phyloP scores from a whole-genome alignment of 1,140 invertebrate genomes.

The Pseudobourletiella spinata region DNA sequence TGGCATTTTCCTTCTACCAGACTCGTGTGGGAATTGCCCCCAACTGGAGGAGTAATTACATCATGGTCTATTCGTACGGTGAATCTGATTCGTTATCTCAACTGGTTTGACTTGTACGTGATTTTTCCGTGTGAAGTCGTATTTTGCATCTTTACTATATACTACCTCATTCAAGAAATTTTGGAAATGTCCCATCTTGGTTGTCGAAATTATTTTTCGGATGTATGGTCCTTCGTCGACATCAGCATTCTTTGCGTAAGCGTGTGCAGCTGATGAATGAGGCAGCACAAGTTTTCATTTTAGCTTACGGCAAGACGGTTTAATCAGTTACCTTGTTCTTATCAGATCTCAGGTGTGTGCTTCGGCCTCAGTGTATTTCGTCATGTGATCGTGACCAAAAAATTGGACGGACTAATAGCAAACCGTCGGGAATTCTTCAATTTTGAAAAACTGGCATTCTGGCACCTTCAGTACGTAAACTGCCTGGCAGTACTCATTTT shows the following conservation, averaged over 20 bases:
- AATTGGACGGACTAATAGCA: no score
- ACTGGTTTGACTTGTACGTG: slow-evolving; percentile 44
- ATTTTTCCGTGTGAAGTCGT: slow-evolving; percentile 53
- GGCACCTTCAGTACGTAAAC: slow-evolving; percentile 50
- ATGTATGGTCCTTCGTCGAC: slow-evolving; percentile 59
- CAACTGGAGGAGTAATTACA: slow-evolving; percentile 59
- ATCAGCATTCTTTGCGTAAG: slow-evolving; percentile 50
- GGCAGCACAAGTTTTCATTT: no score
- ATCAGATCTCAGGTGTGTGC: no score
- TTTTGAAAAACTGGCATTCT: slow-evolving; percentile 41
- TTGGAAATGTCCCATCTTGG: slow-evolving; percentile 52
- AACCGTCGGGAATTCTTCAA: slow-evolving; percentile 44
- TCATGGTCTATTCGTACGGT: slow-evolving; percentile 50
- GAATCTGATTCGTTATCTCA: slow-evolving; percentile 53
- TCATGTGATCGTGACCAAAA: no score
- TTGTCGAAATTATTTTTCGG: slow-evolving; percentile 48
- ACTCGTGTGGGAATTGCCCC: slow-evolving; percentile 57
- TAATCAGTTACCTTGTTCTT: no score
- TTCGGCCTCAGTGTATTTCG: slow-evolving; percentile 44
- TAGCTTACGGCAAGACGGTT: no score
- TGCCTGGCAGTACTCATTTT: slow-evolving; percentile 50
- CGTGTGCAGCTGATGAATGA: no score
- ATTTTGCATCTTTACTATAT: slow-evolving; percentile 54
- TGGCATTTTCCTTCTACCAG: no score
- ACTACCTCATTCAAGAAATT: slow-evolving; percentile 58